A percentile compares a stretch with the other conserved stretches of the same genome.
Evolutionary conservation across 2,888 invertebrate genomes (phyloP).

Genomic region (Chydorus sphaericus): DNA sequence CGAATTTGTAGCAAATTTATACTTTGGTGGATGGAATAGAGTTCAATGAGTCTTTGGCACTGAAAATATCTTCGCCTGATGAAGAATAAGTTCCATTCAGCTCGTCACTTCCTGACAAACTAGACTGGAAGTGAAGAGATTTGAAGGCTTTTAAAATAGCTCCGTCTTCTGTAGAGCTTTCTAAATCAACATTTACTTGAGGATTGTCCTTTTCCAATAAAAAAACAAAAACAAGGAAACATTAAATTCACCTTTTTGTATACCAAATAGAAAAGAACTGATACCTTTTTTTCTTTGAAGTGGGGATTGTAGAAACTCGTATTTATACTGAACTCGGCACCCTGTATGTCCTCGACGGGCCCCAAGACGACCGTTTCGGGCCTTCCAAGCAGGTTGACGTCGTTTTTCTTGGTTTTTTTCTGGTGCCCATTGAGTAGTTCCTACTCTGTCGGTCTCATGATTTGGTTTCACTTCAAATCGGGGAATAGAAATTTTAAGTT

Average conservation of each 20-base stretch:
- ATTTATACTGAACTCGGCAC: not conserved
- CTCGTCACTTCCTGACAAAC: not conserved
- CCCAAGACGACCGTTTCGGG: not conserved
- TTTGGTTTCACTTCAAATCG: too few species aligned
- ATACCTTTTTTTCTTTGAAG: not conserved
- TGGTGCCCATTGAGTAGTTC: too few species aligned
- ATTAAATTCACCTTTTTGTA: too few species aligned
- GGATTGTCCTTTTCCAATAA: too few species aligned
- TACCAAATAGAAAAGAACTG: too few species aligned
- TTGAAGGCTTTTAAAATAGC: not conserved
- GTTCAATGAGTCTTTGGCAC: slow-evolving; percentile 13
- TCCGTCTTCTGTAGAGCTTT: slow-evolving; percentile 1
- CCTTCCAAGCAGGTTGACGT: slow-evolving; percentile 6
- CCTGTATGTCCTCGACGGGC: not conserved
- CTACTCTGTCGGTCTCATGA: too few species aligned
- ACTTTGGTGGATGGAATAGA: slow-evolving; percentile 3
- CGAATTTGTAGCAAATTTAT: not conserved
- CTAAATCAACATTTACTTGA: slow-evolving; percentile 1
- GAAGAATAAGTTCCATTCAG: not conserved
- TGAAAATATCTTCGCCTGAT: slow-evolving; percentile 10
- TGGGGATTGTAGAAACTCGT: slow-evolving; percentile 11
- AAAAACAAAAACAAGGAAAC: too few species aligned
- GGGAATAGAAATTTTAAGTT: too few species aligned
- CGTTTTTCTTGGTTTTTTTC: not conserved
- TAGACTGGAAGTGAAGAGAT: not conserved